Evolutionary conservation across 2,113 vertebrate species (phyloP), one percentile per base, ranked within the genome.

Genomic region (Xenopus borealis): DNA sequence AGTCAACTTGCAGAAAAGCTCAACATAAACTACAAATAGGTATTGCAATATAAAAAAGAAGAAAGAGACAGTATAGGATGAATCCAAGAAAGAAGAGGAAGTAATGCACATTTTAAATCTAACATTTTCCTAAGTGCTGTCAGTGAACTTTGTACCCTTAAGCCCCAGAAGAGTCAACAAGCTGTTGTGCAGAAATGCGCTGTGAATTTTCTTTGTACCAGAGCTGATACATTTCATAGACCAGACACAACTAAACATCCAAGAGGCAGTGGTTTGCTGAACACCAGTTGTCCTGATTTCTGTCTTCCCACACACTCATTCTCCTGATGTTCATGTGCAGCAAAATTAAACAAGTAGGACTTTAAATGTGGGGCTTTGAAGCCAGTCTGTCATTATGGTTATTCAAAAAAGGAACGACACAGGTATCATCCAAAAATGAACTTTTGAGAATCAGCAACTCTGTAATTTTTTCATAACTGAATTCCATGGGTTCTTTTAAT

Each of bases 1-100:
- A 94, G 92, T 91, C 92, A 92, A 94, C 90, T 91, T 89, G 89
- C 89, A 88, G 88, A 85, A 81, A 89, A 90, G 89, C 88, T 93
- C 91, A 95, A 93, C 89, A 89, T 91, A 92, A 87, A 89, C 85
- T 90, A 90, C 90, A 87, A 90, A 90, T 86, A 88, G 84, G 89
- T 86, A 83, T 92, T 85, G 90, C 90, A 85, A 50, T 10, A 50
- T 1, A 12, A 6, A 13, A 88, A 83, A 72, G 61, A 20, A 72
- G 27, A 63, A 79, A 72, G 27, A 63, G 78, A 85, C 82, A 78
- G 88, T 75, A 82, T 76, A 86, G 83, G 83, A 76, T 89, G 76
- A 85, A 89, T 88, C 84, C 87, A 87, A 81, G 83, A 87, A 86
- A 88, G 86, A 91, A 86, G 89, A 89, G 88, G 83, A 84, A 89